Percentiles rank a stretch among this genome's conserved stretches.
These are phyloP conservation scores for Phalacrocorax aristotelis DNA, from an alignment of 2,113 vertebrate genomes.

Conservation along the genomic window DNA sequence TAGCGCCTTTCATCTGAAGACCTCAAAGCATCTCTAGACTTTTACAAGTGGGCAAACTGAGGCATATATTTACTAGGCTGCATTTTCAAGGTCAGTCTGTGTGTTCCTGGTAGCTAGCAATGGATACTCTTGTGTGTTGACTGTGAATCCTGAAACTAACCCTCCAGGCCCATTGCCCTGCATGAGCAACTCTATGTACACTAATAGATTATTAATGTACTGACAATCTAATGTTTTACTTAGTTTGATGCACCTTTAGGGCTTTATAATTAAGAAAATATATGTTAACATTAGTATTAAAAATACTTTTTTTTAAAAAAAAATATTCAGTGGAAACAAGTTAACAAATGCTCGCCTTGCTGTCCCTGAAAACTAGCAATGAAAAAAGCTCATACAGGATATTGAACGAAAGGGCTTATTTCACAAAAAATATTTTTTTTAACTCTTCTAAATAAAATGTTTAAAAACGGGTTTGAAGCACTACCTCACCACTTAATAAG, in stretches of 20 bases:
- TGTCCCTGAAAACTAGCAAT: neutral
- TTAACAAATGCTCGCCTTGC: neutral
- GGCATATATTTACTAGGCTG: neutral
- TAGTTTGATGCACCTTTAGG: neutral
- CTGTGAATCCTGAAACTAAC: neutral
- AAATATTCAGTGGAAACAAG: neutral
- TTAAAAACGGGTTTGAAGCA: neutral
- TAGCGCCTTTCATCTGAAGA: neutral
- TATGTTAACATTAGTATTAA: neutral
- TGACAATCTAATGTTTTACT: neutral
- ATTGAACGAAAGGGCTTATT: neutral
- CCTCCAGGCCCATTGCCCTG: neutral
- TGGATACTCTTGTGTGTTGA: neutral
- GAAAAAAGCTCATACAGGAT: neutral
- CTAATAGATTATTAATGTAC: constrained; percentile 2
- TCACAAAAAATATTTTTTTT: neutral
- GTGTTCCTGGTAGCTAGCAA: neutral
- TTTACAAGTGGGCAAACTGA: neutral
- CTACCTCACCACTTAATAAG: neutral
- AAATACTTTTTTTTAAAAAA: neutral
- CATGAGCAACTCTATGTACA: neutral
- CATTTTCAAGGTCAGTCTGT: neutral
- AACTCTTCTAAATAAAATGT: neutral
- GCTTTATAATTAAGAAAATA: neutral
- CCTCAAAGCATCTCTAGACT: neutral